These are phyloP conservation scores for Halcyon smyrnensis DNA, from an alignment of 2,797 vertebrate genomes.

Conservation along the genomic window DNA sequence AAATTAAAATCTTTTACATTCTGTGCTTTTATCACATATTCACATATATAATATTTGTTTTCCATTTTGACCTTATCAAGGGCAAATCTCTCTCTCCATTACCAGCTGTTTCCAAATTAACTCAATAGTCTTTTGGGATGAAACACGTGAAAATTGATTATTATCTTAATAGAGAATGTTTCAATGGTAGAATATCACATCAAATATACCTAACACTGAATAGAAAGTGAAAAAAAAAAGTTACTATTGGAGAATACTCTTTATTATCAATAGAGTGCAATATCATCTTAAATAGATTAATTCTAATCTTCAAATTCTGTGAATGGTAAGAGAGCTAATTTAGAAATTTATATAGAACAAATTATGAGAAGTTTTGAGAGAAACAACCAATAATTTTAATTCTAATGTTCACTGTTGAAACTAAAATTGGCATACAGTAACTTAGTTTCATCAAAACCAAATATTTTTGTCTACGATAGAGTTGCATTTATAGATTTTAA, in stretches of 20 bases:
- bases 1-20: background rate
- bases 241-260: background rate
- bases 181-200: background rate
- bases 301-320: background rate
- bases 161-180: background rate
- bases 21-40: background rate
- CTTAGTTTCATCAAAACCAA: background rate
- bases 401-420: background rate
- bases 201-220: background rate
- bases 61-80: constrained; percentile 32
- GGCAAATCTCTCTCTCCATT: background rate
- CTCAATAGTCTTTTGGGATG: background rate
- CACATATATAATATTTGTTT: background rate
- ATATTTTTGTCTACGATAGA: background rate
- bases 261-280: background rate
- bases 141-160: background rate
- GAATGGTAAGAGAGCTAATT: constrained; percentile 16
- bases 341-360: background rate
- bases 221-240: background rate
- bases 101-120: background rate
- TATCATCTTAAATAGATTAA: background rate
- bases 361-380: background rate
- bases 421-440: background rate
- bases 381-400: constrained; percentile 3
- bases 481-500: background rate